Evolutionary conservation across 2,113 vertebrate species (phyloP).

Genomic region (Microtus ochrogaster): DNA sequence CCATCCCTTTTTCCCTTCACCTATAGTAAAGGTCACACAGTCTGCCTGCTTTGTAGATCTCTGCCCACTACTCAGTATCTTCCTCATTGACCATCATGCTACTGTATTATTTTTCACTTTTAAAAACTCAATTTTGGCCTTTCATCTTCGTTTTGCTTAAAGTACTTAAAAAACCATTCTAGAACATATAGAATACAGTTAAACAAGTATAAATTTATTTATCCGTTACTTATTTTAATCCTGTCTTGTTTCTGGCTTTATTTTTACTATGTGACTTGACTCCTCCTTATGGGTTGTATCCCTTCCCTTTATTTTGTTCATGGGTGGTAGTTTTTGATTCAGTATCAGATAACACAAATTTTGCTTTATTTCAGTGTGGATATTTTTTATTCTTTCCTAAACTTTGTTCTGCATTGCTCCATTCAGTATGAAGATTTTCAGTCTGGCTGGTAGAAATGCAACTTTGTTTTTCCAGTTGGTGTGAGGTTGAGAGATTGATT

Average conservation of each 20-base stretch:
- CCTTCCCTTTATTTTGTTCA: rapidly evolving
- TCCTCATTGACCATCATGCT: not conserved
- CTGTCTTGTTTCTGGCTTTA: not conserved
- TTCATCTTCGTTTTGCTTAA: not conserved
- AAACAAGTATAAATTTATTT: not conserved
- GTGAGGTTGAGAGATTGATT: not conserved
- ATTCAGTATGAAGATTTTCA: not conserved
- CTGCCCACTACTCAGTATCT: not conserved
- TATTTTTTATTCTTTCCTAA: not conserved
- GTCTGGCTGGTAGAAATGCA: not conserved
- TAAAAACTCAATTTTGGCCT: not conserved
- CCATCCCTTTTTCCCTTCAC: not conserved
- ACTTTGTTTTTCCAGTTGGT: not conserved
- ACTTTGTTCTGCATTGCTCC: not conserved
- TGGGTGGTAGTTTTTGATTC: not conserved
- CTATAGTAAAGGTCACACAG: not conserved
- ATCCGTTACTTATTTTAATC: not conserved
- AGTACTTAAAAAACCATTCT: not conserved
- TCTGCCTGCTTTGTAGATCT: not conserved
- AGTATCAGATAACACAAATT: not conserved
- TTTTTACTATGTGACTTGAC: not conserved
- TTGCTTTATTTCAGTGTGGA: not conserved
- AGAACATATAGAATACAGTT: not conserved
- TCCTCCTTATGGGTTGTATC: not conserved
- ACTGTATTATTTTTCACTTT: not conserved